These are phyloP conservation scores for Erpornis zantholeuca DNA, from an alignment of 2,113 vertebrate species.

Conservation along the genomic window DNA sequence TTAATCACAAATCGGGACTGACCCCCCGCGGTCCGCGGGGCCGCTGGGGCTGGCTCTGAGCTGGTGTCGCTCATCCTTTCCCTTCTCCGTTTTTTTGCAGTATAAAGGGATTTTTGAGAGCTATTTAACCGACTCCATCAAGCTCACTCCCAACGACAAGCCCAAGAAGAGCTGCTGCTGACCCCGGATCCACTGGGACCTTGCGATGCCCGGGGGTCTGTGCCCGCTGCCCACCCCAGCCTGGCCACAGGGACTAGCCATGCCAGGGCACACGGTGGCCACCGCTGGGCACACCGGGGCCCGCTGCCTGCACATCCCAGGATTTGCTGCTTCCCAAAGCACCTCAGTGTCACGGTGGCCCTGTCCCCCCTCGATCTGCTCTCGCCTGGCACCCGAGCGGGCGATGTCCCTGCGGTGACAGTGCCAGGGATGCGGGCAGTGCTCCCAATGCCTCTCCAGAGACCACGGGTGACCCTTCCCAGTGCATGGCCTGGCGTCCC, in stretches of 20 bases:
- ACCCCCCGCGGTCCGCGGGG: background rate
- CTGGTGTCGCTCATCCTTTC: fast-evolving
- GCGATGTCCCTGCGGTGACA: background rate
- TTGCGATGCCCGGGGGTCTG: fast-evolving
- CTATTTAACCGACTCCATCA: conserved; percentile 77
- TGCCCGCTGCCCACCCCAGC: background rate
- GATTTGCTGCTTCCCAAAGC: background rate
- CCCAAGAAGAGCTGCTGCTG: conserved; percentile 71
- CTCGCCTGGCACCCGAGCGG: background rate
- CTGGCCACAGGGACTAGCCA: fast-evolving
- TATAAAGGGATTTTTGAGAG: conserved; percentile 69
- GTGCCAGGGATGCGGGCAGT: background rate
- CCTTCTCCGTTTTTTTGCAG: conserved; percentile 33
- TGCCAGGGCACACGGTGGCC: background rate
- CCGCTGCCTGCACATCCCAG: background rate
- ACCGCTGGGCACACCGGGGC: fast-evolving
- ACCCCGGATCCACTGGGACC: background rate
- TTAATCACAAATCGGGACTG: fast-evolving
- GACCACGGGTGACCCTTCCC: background rate
- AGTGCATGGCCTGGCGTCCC: fast-evolving
- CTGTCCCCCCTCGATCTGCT: fast-evolving
- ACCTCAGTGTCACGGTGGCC: fast-evolving
- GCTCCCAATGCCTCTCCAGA: background rate
- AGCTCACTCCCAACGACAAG: conserved; percentile 64
- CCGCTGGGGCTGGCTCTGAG: background rate